These are phyloP conservation scores for Caloenas nicobarica DNA, from an alignment of 2,113 vertebrate genomes.

Conservation along the genomic window DNA sequence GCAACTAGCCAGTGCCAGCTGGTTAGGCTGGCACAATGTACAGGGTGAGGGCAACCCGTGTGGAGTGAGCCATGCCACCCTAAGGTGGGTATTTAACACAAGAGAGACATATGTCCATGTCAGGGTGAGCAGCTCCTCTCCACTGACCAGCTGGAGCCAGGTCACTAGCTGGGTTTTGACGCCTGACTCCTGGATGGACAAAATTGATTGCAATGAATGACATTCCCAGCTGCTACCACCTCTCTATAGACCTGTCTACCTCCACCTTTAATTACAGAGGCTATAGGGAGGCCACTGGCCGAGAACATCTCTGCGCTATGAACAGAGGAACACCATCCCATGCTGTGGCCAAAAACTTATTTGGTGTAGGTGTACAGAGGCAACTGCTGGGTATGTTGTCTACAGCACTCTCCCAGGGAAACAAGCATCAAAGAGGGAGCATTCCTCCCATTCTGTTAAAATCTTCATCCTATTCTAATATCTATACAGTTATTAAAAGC, in stretches of 20 bases:
- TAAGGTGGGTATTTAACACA: background rate
- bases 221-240: background rate
- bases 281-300: background rate
- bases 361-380: background rate
- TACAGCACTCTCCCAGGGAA: background rate
- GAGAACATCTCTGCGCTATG: fast-evolving
- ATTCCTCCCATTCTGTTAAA: background rate
- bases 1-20: background rate
- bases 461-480: background rate
- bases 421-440: background rate
- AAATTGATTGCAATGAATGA: background rate
- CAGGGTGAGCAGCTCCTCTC: background rate
- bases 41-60: background rate
- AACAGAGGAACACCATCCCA: background rate
- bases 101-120: background rate
- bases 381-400: background rate
- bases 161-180: background rate
- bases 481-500: slow-evolving; percentile 33
- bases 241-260: background rate
- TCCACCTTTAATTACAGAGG: background rate
- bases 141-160: background rate
- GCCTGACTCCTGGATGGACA: background rate
- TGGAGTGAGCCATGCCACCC: background rate
- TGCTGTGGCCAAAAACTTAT: background rate
- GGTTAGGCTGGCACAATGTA: background rate